phyloP scores from a whole-genome alignment of 2,797 vertebrate species.

The Capromys pilorides region DNA sequence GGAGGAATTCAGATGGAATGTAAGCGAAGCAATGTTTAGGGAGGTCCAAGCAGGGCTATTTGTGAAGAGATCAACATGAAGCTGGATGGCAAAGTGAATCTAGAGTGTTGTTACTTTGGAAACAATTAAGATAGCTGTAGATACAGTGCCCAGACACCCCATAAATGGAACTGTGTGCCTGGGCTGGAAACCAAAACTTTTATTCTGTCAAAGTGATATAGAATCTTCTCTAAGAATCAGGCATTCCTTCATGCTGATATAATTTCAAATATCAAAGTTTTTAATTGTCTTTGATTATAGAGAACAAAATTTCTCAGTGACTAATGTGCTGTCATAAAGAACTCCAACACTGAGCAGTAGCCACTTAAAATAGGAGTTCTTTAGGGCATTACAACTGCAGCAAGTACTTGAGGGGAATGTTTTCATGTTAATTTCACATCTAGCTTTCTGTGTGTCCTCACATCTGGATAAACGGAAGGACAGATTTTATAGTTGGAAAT shows the following conservation, averaged over 20 bases:
- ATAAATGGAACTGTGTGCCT: neutral
- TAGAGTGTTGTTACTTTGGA: conserved; percentile 9
- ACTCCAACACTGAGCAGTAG: neutral
- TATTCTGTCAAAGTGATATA: neutral
- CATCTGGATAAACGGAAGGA: neutral
- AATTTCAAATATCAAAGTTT: conserved; percentile 7
- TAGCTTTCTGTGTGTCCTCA: neutral
- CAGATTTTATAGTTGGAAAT: neutral
- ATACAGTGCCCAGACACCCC: neutral
- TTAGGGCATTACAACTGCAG: neutral
- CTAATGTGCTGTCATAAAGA: neutral
- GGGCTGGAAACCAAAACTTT: conserved; percentile 19
- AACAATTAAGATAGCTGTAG: conserved; percentile 3
- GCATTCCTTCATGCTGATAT: neutral
- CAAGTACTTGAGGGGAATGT: neutral
- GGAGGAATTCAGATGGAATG: neutral
- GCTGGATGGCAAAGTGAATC: neutral
- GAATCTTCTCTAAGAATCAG: neutral
- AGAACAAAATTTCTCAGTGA: conserved; percentile 41
- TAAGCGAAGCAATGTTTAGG: conserved; percentile 16
- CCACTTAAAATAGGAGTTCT: neutral
- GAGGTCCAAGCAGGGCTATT: neutral
- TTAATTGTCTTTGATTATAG: neutral
- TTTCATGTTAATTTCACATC: neutral
- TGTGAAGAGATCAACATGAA: neutral